Conservation (phyloP, 2,113 vertebrate genomes). For the Promerops cafer region DNA sequence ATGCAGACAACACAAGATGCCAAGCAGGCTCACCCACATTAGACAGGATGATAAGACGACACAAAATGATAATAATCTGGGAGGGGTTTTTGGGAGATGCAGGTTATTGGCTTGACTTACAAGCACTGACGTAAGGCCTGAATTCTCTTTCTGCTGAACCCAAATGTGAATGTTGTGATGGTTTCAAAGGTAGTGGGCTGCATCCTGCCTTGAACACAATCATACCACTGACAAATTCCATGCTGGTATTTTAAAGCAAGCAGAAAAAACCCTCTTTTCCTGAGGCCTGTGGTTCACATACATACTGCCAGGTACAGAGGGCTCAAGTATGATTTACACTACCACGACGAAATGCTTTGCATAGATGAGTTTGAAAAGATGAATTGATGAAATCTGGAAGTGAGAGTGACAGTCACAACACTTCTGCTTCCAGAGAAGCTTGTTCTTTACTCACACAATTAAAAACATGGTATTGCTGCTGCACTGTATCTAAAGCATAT, state of each 20-base stretch:
- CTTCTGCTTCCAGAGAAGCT: background rate
- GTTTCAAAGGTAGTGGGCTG: background rate
- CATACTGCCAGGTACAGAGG: background rate
- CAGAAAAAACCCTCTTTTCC: background rate
- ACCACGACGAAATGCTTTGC: background rate
- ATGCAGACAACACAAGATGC: background rate
- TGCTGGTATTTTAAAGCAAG: background rate
- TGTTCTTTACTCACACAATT: background rate
- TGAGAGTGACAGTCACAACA: background rate
- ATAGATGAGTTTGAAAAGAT: slow-evolving; percentile 18
- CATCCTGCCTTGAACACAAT: background rate
- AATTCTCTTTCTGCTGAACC: background rate
- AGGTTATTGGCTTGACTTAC: background rate
- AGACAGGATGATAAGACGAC: background rate
- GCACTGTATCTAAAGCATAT: background rate
- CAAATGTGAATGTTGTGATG: background rate
- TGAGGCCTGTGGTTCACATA: background rate
- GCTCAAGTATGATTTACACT: background rate
- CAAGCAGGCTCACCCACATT: background rate
- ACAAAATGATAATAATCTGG: background rate
- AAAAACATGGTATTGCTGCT: background rate
- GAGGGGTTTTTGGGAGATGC: background rate
- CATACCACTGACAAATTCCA: background rate
- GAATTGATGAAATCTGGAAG: background rate
- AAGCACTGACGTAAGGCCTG: background rate